Evolutionary conservation across 2,888 invertebrate species (phyloP).

Genomic region (Neoitamus cyanurus): DNA sequence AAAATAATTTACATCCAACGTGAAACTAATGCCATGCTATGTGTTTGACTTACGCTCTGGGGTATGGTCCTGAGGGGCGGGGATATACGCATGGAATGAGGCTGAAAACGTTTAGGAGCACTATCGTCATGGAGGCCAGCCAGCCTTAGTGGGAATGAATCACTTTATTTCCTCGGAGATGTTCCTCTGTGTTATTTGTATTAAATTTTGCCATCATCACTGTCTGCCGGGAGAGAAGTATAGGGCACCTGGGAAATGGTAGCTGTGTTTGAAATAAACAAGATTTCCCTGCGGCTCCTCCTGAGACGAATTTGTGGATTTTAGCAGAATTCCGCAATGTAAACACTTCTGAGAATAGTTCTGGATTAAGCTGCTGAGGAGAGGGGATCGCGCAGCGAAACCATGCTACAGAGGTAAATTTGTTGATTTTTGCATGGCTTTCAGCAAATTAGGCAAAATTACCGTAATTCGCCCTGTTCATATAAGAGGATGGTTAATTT

Average conservation of each 20-base stretch:
- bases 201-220: constrained; percentile 5
- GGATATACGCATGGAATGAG: neutral
- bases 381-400: neutral
- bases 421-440: neutral
- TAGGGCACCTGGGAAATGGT: constrained; percentile 5
- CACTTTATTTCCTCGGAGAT: neutral
- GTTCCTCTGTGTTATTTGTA: neutral
- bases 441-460: neutral
- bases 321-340: neutral
- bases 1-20: neutral
- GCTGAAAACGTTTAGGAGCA: neutral
- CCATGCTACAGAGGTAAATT: neutral
- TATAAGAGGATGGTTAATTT: neutral
- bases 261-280: neutral
- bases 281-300: neutral
- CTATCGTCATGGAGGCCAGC: neutral
- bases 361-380: neutral
- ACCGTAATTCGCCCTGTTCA: neutral
- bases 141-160: neutral
- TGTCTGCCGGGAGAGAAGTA: neutral
- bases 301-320: constrained; percentile 1
- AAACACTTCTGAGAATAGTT: constrained; percentile 1
- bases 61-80: neutral
- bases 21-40: neutral
- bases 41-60: neutral